Evolutionary conservation across 2,797 vertebrate genomes (phyloP), one percentile per base, ranked within the genome.

Genomic region (Acrossocheilus wenchowensis): DNA sequence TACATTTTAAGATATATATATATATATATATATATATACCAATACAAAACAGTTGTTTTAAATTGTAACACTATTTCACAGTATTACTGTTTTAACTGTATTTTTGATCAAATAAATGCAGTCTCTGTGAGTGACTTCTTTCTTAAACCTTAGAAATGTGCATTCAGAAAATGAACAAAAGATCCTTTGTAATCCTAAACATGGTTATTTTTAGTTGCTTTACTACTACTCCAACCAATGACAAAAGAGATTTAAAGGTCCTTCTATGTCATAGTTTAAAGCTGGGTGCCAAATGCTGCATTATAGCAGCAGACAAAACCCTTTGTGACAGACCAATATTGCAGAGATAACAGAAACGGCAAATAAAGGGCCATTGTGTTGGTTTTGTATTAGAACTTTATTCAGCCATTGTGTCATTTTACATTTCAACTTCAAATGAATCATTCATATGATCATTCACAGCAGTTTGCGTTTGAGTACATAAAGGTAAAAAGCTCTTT

Each of bases 391-490:
- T 2, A 57, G 36, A 69, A 30, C 23, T 84, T 84, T 54, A 84
- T 68, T 54, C 11, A 68, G 30, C 79, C 45, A 45, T 84, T 78
- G 23, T 66, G 21, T n/a, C 6, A 36, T 41, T 54, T 52, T 50
- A 72, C 41, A 72, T 72, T 45, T 71, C 26, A 85, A 48, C 64
- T 72, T 85, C 34, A 77, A 41, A 36, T 43, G 36, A 85, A 85
- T 78, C 50, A 43, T 57, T 78, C 74, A 78, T 45, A 69, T 54
- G 5, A 36, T 9, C 7, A 71, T 62, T 80, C 66, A 85, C 52
- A n/a, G 62, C 17, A 30, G 48, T 41, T 54, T 60, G 43, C 34
- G 1, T 66, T 64, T 36, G 71, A 45, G 82, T 36, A 50, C 23
- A 69, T 66, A 64, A 68, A 66, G 79, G 39, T 69, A 62, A 66